Conservation (phyloP, 1,140 invertebrate genomes). For the Euura saliciscinereae region DNA sequence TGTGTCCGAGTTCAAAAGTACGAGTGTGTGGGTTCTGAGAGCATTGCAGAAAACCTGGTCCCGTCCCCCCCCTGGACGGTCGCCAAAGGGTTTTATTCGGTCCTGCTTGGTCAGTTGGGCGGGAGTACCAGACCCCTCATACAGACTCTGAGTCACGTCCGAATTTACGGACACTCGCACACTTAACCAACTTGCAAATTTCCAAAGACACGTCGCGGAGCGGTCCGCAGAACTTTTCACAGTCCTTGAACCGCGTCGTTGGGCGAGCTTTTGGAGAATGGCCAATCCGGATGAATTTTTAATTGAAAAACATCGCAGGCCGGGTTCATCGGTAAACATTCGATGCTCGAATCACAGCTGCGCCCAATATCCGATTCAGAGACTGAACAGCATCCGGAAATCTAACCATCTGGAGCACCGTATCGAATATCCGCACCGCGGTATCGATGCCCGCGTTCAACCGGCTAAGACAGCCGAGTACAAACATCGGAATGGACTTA, state of each 20-base stretch:
- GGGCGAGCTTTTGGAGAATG: not conserved
- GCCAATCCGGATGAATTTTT: not conserved
- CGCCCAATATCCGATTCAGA: not conserved
- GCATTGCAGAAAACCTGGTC: not conserved
- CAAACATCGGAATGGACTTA: too few species aligned
- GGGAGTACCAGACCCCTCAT: not conserved
- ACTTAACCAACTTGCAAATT: not conserved
- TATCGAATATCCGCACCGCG: not conserved
- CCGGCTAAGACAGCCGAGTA: too few species aligned
- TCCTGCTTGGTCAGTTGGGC: not conserved
- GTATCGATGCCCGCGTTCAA: not conserved
- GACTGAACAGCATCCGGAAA: not conserved
- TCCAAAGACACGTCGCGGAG: not conserved
- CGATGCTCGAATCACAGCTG: not conserved
- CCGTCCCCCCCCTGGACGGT: slow-evolving; percentile 39
- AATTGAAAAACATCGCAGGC: not conserved
- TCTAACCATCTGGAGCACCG: not conserved
- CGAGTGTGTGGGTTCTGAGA: too few species aligned
- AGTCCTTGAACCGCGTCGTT: not conserved
- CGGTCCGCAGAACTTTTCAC: not conserved
- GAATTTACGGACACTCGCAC: slow-evolving; percentile 33
- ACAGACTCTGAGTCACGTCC: slow-evolving; percentile 9
- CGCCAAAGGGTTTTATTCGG: slow-evolving; percentile 41
- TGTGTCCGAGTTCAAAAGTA: too few species aligned
- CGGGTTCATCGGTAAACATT: too few species aligned